Evolutionary conservation across 2,888 invertebrate genomes (phyloP), one percentile per base, ranked within the genome.

Genomic region (Sphinx pinastri): DNA sequence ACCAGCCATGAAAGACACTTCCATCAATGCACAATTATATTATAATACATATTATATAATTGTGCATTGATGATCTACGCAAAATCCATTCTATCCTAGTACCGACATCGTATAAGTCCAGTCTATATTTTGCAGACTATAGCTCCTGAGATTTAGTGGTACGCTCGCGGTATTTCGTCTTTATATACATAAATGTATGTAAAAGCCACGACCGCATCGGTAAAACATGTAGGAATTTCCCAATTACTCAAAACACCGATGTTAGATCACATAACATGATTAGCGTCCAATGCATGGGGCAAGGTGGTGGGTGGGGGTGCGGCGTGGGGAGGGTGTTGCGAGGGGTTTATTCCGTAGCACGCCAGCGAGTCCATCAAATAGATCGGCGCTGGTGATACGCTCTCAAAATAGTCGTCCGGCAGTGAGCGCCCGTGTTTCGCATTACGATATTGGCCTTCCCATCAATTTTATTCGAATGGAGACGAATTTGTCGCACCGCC

Each of bases 391-490:
- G 75, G 80, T 84, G 92, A 93, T 92, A 92, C 78, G 82, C 83
- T 82, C 87, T 87, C 87, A 81, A 84, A 86, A 87, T 85, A 86
- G 85, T 86, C 85, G 87, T 83, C 84, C 84, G 82, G 78, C 76
- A 79, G 79, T 78, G 75, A 77, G 76, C 76, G 79, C 75, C 83
- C 84, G 86, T 80, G 83, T 84, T 89, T 87, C 84, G 82, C 91
- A 91, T 92, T 92, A 91, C 88, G 86, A 85, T 92, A 92, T 92
- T 93, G 90, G 85, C 81, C 82, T 84, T 78, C 79, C 84, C 83
- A 88, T 89, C 86, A 87, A 89, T 87, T 89, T 87, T 86, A 86
- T 88, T 85, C 81, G 80, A 82, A 86, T 82, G 81, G 77, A 76
- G 76, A 63, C 76, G 78, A 79, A 83, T 84, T 82, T 85, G 81